Evolutionary conservation across 1,140 invertebrate species (phyloP), one percentile per base, ranked within the genome.

Genomic region (Mylabris phalerata): DNA sequence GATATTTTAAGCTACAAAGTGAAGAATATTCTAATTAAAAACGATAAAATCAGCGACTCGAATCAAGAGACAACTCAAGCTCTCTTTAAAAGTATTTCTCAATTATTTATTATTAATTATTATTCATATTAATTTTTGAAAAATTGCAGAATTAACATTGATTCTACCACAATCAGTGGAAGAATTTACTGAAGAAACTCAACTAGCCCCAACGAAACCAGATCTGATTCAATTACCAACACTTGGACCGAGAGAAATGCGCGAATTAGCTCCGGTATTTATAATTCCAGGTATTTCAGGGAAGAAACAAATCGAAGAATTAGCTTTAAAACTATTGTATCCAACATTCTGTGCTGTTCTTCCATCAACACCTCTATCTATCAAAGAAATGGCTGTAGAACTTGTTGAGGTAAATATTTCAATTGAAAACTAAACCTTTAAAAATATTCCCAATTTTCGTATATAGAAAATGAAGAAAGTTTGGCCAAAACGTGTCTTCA

Each of bases 221-320:
- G 60, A 66, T 26, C 58, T 73, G 27, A 54, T 68, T 4, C 71
- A 73, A 60, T 7, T 72, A 9, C 57, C 65, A 7, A 70, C 70
- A 3, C 62, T 70, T 19, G 68, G 72, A 40, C 70, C 68, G 3
- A 52, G 60, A 39, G 65, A 63, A 41, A 67, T 73, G 2, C 47
- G 70, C 40, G 73, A 74, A 57, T 44, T 71, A 9, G 66, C 69
- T 11, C 73, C 73, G 7, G 50, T 75, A 0, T 73, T 75, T 55
- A 60, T 75, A 7, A 65, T 75, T 42, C 73, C 73, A 6, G 73
- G 73, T 10, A 51, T 75, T 26, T 66, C 57, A 32, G 64, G 65
- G 6, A 24, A 48, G 5, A 55, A 63, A 4, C 58, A 58, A 48
- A 50, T 72, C 3, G 49, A 66, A 19, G 62, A 71, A 51, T 63